Evolutionary conservation across 2,888 invertebrate species (phyloP).

Genomic region (Pinctada fucata): DNA sequence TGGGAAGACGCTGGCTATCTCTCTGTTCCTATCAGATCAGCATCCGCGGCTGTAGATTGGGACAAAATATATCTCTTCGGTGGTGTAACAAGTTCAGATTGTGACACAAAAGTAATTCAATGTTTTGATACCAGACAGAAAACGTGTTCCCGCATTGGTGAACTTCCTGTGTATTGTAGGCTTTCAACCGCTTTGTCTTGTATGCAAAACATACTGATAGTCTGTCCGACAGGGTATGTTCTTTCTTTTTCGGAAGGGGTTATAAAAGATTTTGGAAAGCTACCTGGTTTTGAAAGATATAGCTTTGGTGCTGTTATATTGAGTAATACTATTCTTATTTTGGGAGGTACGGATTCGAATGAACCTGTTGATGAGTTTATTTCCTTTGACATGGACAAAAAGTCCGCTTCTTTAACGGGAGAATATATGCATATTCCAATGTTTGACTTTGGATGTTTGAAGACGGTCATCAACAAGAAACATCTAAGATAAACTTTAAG

Average conservation of each 20-base stretch:
- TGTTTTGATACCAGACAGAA: constrained; percentile 53
- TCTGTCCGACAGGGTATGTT: constrained; percentile 52
- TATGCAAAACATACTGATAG: constrained; percentile 40
- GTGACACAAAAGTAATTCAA: constrained; percentile 45
- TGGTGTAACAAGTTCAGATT: constrained; percentile 49
- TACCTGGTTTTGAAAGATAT: constrained; percentile 48
- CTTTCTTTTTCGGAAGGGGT: constrained; percentile 39
- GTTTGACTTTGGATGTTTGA: constrained; percentile 52
- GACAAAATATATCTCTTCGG: constrained; percentile 58
- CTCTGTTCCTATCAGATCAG: constrained; percentile 47
- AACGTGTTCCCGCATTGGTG: constrained; percentile 40
- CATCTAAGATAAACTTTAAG: constrained; percentile 3
- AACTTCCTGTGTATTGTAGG: constrained; percentile 45
- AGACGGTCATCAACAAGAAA: constrained; percentile 38
- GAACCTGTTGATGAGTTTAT: constrained; percentile 43
- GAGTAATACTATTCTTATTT: constrained; percentile 40
- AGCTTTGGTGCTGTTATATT: constrained; percentile 51
- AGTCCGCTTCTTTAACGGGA: constrained; percentile 6
- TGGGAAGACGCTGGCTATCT: constrained; percentile 55
- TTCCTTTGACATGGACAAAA: constrained; percentile 32
- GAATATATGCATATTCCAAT: constrained; percentile 37
- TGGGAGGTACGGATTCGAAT: constrained; percentile 50
- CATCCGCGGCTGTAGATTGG: constrained; percentile 49
- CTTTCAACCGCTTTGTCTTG: constrained; percentile 36
- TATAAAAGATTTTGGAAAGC: constrained; percentile 36